These are phyloP conservation scores for Rotaria magnacalcarata DNA, from an alignment of 2,888 invertebrate genomes.

Conservation along the genomic window DNA sequence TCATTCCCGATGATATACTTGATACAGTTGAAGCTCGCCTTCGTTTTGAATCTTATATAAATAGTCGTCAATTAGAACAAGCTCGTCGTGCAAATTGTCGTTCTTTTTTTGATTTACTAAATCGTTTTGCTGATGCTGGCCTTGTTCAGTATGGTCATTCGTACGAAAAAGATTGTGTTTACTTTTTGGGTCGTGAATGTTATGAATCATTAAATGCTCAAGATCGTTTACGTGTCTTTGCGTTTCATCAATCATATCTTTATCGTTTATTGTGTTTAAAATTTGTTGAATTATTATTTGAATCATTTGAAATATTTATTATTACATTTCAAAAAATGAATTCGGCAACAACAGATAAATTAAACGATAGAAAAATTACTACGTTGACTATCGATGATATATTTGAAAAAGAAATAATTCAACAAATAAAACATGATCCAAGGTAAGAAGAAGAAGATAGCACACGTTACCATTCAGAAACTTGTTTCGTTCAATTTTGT, in stretches of 20 bases:
- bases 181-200: slow-evolving; percentile 28
- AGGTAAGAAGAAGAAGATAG: not conserved
- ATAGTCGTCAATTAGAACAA: slow-evolving; percentile 6
- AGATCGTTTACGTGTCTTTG: slow-evolving; percentile 28
- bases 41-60: slow-evolving; percentile 16
- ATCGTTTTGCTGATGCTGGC: slow-evolving; percentile 27
- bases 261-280: not conserved
- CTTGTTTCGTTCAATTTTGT: not conserved
- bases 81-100: not conserved
- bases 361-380: not conserved
- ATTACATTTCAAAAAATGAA: slow-evolving; percentile 27
- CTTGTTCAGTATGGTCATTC: slow-evolving; percentile 32
- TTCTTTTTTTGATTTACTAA: slow-evolving; percentile 10
- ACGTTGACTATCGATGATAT: slow-evolving; percentile 1
- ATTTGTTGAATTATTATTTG: slow-evolving; percentile 29
- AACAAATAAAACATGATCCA: slow-evolving; percentile 7
- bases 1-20: slow-evolving; percentile 12
- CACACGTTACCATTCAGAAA: no score
- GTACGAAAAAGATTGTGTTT: slow-evolving; percentile 31
- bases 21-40: slow-evolving; percentile 4
- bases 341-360: not conserved
- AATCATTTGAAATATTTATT: slow-evolving; percentile 32
- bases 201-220: slow-evolving; percentile 6
- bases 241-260: slow-evolving; percentile 12
- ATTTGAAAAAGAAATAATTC: slow-evolving; percentile 34